These are phyloP conservation scores for Microtus pennsylvanicus DNA, from an alignment of 2,113 vertebrate genomes.

Conservation along the genomic window DNA sequence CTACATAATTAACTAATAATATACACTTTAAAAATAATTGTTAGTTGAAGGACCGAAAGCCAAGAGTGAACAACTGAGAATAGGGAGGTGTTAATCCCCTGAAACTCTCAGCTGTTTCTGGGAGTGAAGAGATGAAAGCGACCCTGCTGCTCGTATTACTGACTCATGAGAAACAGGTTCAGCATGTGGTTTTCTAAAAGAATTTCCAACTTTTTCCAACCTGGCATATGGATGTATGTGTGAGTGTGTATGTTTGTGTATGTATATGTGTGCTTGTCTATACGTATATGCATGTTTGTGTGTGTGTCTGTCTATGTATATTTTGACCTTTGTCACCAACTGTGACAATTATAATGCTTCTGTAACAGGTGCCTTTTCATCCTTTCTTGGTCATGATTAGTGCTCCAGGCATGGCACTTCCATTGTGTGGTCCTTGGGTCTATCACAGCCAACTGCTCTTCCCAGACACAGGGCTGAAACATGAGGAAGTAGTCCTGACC, in stretches of 20 bases:
- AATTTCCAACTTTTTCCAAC: background rate
- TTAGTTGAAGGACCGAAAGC: constrained; percentile 19
- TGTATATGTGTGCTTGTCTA: background rate
- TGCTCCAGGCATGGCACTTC: background rate
- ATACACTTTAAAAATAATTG: background rate
- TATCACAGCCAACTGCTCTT: background rate
- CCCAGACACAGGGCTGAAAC: background rate
- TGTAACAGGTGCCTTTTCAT: background rate
- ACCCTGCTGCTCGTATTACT: background rate
- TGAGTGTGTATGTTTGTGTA: background rate
- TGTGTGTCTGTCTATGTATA: background rate
- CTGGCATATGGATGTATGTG: background rate
- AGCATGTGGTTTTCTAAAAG: background rate
- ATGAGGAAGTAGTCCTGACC: background rate
- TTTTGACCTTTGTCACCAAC: background rate
- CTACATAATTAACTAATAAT: background rate
- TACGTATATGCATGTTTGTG: background rate
- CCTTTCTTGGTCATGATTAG: background rate
- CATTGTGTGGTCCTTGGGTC: background rate
- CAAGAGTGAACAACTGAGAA: background rate
- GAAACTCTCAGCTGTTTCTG: background rate
- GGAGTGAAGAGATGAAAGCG: background rate
- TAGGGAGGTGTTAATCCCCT: background rate
- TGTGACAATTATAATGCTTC: background rate
- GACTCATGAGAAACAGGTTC: background rate